phyloP scores from a whole-genome alignment of 2,113 vertebrate genomes.

The Brachyhypopomus occidentalis region DNA sequence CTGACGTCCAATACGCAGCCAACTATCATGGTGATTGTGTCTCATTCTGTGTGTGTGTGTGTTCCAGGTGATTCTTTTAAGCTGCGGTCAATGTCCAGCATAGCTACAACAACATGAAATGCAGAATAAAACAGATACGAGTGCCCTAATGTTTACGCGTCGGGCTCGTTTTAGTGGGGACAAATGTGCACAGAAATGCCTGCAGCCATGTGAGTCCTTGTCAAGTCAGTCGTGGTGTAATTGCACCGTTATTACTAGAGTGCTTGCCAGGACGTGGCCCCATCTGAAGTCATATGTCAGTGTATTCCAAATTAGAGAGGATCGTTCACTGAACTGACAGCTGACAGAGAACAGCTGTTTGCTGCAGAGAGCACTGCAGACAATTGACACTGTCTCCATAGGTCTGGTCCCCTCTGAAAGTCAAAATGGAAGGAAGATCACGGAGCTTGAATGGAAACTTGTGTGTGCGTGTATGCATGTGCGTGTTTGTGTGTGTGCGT shows the following conservation, averaged over 20 bases:
- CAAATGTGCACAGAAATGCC: too few relatives aligned
- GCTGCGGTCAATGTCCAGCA: too few relatives aligned
- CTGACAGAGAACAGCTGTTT: neutral
- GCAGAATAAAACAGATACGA: too few relatives aligned
- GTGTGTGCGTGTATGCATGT: neutral
- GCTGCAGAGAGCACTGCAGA: neutral
- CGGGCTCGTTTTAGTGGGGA: too few relatives aligned
- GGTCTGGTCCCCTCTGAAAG: conserved; percentile 5
- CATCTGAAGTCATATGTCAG: conserved; percentile 28
- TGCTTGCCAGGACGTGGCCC: conserved; percentile 50
- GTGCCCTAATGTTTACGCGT: too few relatives aligned
- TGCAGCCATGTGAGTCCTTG: too few relatives aligned
- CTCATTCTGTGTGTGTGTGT: neutral
- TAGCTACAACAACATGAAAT: too few relatives aligned
- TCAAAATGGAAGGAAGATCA: neutral
- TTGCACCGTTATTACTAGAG: conserved; percentile 42
- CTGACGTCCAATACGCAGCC: conserved; percentile 3
- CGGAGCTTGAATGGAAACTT: neutral
- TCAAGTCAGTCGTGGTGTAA: conserved; percentile 40
- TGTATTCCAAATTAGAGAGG: conserved; percentile 29
- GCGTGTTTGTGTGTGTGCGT: neutral
- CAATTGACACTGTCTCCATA: neutral
- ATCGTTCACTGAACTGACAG: conserved; percentile 22
- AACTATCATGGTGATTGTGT: neutral
- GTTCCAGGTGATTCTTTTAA: neutral